Evolutionary conservation across 2,888 invertebrate species (phyloP), one percentile per base, ranked within the genome.

Genomic region (Cybosia mesomella): DNA sequence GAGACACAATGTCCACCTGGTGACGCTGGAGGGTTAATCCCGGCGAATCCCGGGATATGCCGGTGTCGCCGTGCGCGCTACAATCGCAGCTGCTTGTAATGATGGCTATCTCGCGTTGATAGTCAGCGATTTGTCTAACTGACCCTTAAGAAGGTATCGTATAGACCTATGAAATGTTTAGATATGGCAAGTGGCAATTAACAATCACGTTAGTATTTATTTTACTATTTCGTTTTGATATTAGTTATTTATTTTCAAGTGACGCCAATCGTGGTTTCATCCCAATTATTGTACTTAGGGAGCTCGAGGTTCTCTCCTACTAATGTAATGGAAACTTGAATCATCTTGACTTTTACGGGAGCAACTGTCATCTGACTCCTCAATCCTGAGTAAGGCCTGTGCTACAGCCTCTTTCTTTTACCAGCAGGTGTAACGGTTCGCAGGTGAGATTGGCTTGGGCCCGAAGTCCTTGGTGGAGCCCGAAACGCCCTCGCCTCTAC

Each of bases 121-220:
- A 77, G 80, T 75, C 58, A 66, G 73, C 69, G 79, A 87, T 89
- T 86, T 86, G 86, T 88, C 74, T 79, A 64, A 80, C 81, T 84
- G 86, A 84, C 87, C 88, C 81, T 75, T 79, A 82, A 82, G 84
- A 80, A 75, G 70, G 55, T 63, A 60, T 3, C 5, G 24, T 49
- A 3, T 55, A 80, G 82, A 69, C 39, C 13, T 66, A 60, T 11
- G 60, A 73, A 59, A 32, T 0, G 9, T 55, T 34, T 55, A 74
- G 71, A 75, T 28, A 7, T 9, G 68, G 24, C 64, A 34, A 24
- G 15, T 13, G 22, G 13, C 0, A 55, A 22, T 55, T 7, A 10
- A 34, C 34, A 34, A 10, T 34, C 18, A 18, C 0, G 13, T 28
- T 43, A 43, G 10, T 60, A 11, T 9, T n/a, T 32, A 28, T 11